Evolutionary conservation across 2,888 invertebrate species (phyloP).

Genomic region (Synanthedon myopaeformis): DNA sequence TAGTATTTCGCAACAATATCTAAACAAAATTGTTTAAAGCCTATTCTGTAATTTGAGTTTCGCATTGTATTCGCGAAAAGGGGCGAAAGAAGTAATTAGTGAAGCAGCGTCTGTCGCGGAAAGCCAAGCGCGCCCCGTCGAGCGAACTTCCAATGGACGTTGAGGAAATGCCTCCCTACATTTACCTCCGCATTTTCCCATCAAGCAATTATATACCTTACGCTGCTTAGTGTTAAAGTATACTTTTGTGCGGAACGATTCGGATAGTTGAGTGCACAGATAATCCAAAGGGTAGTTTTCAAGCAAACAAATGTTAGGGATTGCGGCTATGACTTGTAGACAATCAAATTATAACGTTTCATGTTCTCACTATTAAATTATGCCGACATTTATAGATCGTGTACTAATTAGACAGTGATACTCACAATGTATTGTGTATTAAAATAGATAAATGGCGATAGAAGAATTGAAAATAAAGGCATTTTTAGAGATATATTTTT

Average conservation of each 20-base stretch:
- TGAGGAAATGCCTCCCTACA: conserved; percentile 40
- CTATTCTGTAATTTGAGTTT: conserved; percentile 28
- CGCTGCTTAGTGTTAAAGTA: conserved; percentile 14
- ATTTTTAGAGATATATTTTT: too few relatives aligned
- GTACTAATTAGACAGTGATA: too few relatives aligned
- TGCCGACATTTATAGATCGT: too few relatives aligned
- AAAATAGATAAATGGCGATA: too few relatives aligned
- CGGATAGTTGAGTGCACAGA: conserved; percentile 9
- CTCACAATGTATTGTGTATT: too few relatives aligned
- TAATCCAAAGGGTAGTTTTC: conserved; percentile 46
- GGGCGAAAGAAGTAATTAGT: conserved; percentile 59
- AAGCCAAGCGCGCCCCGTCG: conserved; percentile 11
- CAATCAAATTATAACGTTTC: conserved; percentile 33
- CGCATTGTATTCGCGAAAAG: conserved; percentile 37
- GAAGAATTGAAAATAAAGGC: too few relatives aligned
- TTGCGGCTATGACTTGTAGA: conserved; percentile 47
- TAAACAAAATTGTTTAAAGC: conserved; percentile 35
- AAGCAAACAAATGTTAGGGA: conserved; percentile 52
- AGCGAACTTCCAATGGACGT: conserved; percentile 12
- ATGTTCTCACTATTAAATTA: too few relatives aligned
- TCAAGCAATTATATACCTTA: conserved; percentile 17
- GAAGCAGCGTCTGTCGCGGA: conserved; percentile 51
- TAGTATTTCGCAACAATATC: conserved; percentile 9
- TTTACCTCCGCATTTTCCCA: conserved; percentile 18
- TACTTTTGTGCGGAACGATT: conserved; percentile 12